These are phyloP conservation scores for Menura novaehollandiae DNA, from an alignment of 2,113 vertebrate species.

Conservation along the genomic window DNA sequence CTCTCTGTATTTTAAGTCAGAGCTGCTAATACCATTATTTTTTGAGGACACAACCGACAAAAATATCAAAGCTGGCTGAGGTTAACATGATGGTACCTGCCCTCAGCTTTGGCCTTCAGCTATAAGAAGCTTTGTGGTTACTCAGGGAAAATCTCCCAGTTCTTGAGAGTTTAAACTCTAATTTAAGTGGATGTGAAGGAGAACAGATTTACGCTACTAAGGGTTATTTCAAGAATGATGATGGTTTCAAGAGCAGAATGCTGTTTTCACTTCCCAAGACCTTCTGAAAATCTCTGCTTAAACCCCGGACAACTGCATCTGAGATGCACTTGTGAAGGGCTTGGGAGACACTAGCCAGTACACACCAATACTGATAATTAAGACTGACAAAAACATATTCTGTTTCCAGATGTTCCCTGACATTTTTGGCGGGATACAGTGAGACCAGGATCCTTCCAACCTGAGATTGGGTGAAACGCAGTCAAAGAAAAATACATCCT, in stretches of 20 bases:
- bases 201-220: background rate
- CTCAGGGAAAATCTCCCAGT: background rate
- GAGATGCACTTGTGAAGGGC: background rate
- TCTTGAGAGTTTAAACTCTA: background rate
- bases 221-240: background rate
- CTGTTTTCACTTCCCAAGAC: background rate
- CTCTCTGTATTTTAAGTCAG: background rate
- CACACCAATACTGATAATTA: background rate
- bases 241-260: background rate
- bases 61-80: slow-evolving; percentile 17
- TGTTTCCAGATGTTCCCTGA: background rate
- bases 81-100: background rate
- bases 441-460: background rate
- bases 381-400: background rate
- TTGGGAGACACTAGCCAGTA: background rate
- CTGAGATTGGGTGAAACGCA: background rate
- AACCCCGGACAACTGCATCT: background rate
- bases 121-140: background rate
- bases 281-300: background rate
- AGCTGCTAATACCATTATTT: slow-evolving; percentile 18
- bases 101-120: background rate
- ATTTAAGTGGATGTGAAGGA: background rate
- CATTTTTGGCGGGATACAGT: background rate
- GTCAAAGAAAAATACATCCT: background rate
- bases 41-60: background rate